Percentiles rank a stretch among this genome's conserved stretches.
Conservation (phyloP, 2,113 vertebrate species). For the Prionailurus viverrinus region DNA sequence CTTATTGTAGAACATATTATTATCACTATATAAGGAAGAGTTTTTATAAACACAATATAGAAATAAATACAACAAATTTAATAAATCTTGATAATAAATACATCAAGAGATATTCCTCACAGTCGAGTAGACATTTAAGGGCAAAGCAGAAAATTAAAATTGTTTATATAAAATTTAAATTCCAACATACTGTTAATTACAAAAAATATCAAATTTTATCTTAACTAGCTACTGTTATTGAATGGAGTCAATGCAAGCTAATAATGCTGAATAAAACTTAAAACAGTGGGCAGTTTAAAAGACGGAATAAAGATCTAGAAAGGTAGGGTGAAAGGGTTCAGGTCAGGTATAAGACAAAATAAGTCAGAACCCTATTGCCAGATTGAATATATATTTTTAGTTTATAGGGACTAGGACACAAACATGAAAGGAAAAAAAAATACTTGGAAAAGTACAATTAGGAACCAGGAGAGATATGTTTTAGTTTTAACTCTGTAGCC, state of each 20-base stretch:
- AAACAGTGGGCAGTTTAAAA: background rate
- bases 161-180: background rate
- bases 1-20: background rate
- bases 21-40: background rate
- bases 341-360: background rate
- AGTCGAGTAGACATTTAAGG: background rate
- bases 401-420: background rate
- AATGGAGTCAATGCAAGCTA: background rate
- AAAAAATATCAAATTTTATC: background rate
- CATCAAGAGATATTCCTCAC: background rate
- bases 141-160: background rate
- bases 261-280: background rate
- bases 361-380: background rate
- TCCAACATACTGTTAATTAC: background rate
- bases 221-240: background rate
- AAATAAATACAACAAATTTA: background rate
- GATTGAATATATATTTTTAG: background rate
- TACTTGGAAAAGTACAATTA: background rate
- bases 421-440: background rate
- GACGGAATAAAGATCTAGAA: background rate
- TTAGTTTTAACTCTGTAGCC: background rate
- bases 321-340: background rate
- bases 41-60: background rate
- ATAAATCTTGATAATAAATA: background rate
- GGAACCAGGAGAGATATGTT: background rate